These are phyloP conservation scores for Neodiprion fabricii DNA, from an alignment of 1,140 invertebrate genomes.

Conservation along the genomic window DNA sequence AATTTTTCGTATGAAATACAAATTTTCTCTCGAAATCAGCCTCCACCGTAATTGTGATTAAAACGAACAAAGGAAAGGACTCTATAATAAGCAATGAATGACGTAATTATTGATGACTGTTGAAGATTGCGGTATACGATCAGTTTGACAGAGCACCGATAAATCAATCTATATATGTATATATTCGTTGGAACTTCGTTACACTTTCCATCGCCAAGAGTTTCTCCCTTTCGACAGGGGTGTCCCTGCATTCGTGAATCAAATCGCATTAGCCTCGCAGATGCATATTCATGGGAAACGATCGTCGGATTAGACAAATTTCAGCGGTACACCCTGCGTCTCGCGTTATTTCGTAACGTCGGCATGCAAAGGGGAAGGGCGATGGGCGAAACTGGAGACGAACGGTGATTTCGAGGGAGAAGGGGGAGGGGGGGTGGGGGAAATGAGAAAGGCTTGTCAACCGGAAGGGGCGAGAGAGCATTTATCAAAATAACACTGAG, in stretches of 20 bases:
- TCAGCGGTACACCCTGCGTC: constrained; percentile 41
- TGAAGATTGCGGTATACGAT: too few relatives aligned
- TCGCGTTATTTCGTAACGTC: too few relatives aligned
- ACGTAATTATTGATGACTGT: too few relatives aligned
- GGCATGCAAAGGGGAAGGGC: too few relatives aligned
- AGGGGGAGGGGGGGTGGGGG: not conserved
- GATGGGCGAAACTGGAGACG: too few relatives aligned
- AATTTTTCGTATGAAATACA: not conserved
- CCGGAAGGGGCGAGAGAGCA: not conserved
- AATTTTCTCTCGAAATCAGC: not conserved
- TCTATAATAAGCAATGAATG: too few relatives aligned
- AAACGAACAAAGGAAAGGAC: too few relatives aligned
- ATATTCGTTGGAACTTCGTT: constrained; percentile 21
- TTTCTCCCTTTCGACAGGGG: constrained; percentile 24
- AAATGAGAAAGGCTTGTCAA: not conserved
- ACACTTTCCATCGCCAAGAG: constrained; percentile 44
- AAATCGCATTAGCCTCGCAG: constrained; percentile 56
- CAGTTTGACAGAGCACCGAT: not conserved
- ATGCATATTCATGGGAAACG: constrained; percentile 59
- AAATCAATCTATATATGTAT: not conserved
- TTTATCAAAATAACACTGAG: not conserved
- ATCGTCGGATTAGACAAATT: constrained; percentile 53
- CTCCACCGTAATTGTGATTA: too few relatives aligned
- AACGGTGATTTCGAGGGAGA: too few relatives aligned
- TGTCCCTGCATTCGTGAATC: constrained; percentile 50